These are phyloP conservation scores for Corythaeola cristata DNA, from an alignment of 2,113 vertebrate genomes.

Conservation along the genomic window DNA sequence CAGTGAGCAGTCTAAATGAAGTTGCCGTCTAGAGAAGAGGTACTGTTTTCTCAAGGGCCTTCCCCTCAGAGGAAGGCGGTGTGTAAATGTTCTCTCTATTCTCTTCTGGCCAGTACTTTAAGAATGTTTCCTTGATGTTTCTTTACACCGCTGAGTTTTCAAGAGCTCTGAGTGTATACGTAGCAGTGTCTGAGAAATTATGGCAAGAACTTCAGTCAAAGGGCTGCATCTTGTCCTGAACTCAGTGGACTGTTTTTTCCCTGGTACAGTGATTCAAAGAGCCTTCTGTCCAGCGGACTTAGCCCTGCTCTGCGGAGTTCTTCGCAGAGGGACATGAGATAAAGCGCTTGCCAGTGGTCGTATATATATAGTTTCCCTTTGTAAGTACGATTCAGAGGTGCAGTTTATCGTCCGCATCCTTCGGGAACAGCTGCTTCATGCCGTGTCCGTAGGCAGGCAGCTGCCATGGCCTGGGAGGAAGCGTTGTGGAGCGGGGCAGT, in stretches of 20 bases:
- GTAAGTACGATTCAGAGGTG: not conserved
- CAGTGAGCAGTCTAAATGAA: not conserved
- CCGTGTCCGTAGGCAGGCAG: not conserved
- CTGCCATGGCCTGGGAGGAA: not conserved
- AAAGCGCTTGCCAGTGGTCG: rapidly evolving
- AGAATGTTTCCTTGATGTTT: not conserved
- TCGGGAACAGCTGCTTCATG: not conserved
- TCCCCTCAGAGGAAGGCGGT: not conserved
- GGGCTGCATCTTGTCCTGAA: not conserved
- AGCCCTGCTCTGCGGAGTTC: not conserved
- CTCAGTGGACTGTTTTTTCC: not conserved
- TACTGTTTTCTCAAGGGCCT: not conserved
- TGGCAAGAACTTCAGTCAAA: not conserved
- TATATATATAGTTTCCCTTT: not conserved
- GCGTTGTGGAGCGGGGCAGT: not conserved
- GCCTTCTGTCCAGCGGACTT: not conserved
- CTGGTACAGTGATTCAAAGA: not conserved
- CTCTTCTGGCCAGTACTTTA: not conserved
- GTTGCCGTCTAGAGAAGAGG: not conserved
- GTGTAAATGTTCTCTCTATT: not conserved
- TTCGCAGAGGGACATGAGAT: not conserved
- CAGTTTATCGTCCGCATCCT: not conserved
- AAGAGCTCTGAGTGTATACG: not conserved
- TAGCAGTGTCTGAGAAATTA: not conserved
- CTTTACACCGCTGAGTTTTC: not conserved